A percentile compares a stretch with the other conserved stretches of the same genome.
phyloP scores from a whole-genome alignment of 1,140 invertebrate genomes.

The Drosophila sechellia region DNA sequence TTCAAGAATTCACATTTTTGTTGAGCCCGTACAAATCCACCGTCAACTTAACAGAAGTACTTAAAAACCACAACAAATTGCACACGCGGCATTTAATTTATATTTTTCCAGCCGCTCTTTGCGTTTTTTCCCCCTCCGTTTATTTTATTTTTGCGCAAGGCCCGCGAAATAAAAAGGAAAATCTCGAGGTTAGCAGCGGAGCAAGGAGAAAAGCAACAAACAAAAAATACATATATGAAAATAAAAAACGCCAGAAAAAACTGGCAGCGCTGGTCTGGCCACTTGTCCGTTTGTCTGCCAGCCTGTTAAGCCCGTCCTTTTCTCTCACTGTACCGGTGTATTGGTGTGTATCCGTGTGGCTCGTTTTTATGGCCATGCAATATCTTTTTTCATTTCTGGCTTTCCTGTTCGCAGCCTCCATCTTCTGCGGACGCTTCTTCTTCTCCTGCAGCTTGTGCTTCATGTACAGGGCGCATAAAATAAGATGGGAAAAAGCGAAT shows the following conservation, averaged over 20 bases:
- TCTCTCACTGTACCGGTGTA: conserved; percentile 31
- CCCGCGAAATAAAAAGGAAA: conserved; percentile 55
- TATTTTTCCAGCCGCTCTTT: conserved; percentile 6
- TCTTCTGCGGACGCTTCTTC: conserved; percentile 22
- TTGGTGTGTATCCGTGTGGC: conserved; percentile 43
- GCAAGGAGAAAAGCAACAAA: conserved; percentile 13
- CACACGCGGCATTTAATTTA: conserved; percentile 30
- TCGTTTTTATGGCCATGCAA: conserved; percentile 69
- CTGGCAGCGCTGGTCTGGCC: conserved; percentile 65
- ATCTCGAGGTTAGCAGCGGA: conserved; percentile 34
- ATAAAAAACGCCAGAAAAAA: conserved; percentile 46
- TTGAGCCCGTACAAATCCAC: too few species aligned
- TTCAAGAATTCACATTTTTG: not conserved
- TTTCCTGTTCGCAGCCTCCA: conserved; percentile 50
- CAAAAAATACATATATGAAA: conserved; percentile 26
- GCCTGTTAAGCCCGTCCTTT: conserved; percentile 58
- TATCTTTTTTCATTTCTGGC: conserved; percentile 65
- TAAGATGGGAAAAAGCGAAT: conserved; percentile 53
- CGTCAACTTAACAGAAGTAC: not conserved
- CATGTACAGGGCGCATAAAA: conserved; percentile 55
- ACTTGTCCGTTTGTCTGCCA: conserved; percentile 61
- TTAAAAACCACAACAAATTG: conserved; percentile 26
- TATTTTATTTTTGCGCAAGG: conserved; percentile 39
- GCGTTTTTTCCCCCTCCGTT: not conserved
- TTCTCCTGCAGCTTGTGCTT: conserved; percentile 35